Evolutionary conservation across 2,888 invertebrate genomes (phyloP).

Genomic region (Halictus ligatus): DNA sequence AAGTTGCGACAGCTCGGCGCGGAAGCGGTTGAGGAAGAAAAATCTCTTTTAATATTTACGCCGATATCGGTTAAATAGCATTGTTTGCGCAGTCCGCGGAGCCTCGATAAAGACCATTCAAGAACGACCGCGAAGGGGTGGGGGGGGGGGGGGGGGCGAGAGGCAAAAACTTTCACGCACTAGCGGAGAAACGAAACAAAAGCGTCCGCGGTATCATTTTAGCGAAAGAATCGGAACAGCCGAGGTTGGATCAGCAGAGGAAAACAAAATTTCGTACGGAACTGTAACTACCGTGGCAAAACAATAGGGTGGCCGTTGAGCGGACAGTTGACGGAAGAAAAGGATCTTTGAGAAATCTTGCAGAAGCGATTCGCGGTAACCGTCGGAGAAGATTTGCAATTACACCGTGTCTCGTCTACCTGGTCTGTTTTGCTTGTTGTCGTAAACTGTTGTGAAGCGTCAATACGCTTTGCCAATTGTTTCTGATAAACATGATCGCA

Average conservation of each 20-base stretch:
- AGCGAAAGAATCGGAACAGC: neutral
- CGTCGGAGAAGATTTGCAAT: neutral
- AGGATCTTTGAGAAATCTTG: neutral
- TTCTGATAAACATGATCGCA: neutral
- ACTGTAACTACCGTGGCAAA: neutral
- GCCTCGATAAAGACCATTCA: neutral
- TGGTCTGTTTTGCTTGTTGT: neutral
- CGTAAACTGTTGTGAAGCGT: neutral
- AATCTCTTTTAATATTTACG: constrained; percentile 39
- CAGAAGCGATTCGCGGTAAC: neutral
- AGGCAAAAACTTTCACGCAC: neutral
- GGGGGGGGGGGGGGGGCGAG: neutral
- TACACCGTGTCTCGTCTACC: neutral
- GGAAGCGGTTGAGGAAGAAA: constrained; percentile 23
- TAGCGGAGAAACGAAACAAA: neutral
- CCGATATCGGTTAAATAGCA: constrained; percentile 18
- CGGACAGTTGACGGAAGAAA: neutral
- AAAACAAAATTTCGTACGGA: neutral
- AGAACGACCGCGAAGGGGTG: neutral
- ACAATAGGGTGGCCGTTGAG: neutral
- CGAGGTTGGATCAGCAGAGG: neutral
- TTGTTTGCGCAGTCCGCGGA: neutral
- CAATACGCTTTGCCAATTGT: neutral
- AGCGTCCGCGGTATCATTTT: neutral
- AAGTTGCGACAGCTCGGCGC: constrained; percentile 23